These are phyloP conservation scores for Crotalus helleri DNA, from an alignment of 2,113 vertebrate species.

Conservation along the genomic window DNA sequence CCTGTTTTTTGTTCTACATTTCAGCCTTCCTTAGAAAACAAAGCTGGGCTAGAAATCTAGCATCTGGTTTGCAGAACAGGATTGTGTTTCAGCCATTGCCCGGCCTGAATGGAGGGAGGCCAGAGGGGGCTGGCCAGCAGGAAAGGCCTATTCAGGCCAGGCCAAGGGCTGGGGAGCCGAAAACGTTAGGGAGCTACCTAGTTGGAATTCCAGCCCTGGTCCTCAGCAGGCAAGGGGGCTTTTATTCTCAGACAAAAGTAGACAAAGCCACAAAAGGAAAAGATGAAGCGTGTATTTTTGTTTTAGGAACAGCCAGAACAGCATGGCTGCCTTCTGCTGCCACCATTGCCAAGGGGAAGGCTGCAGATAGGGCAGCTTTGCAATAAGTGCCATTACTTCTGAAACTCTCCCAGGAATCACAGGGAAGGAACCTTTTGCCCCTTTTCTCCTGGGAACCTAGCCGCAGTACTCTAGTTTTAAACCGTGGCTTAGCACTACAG, in stretches of 20 bases:
- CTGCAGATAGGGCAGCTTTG: neutral
- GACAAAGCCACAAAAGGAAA: rapidly evolving
- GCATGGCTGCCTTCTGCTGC: neutral
- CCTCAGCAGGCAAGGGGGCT: neutral
- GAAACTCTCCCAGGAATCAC: neutral
- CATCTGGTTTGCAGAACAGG: rapidly evolving
- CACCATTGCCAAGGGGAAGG: neutral
- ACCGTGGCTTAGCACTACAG: neutral
- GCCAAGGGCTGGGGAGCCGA: neutral
- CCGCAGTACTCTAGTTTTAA: neutral
- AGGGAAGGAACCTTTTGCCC: neutral
- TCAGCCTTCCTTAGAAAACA: neutral
- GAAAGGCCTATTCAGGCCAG: neutral
- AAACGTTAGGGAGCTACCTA: neutral
- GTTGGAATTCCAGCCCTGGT: neutral
- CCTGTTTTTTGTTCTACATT: rapidly evolving
- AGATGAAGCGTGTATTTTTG: neutral
- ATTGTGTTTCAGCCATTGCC: neutral
- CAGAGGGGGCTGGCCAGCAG: neutral
- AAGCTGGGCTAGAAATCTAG: neutral
- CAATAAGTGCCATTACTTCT: neutral
- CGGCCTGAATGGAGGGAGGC: neutral
- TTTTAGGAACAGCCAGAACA: neutral
- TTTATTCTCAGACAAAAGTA: neutral
- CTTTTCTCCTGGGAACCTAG: neutral